phyloP scores from a whole-genome alignment of 2,113 vertebrate species.

The Sterna hirundo region DNA sequence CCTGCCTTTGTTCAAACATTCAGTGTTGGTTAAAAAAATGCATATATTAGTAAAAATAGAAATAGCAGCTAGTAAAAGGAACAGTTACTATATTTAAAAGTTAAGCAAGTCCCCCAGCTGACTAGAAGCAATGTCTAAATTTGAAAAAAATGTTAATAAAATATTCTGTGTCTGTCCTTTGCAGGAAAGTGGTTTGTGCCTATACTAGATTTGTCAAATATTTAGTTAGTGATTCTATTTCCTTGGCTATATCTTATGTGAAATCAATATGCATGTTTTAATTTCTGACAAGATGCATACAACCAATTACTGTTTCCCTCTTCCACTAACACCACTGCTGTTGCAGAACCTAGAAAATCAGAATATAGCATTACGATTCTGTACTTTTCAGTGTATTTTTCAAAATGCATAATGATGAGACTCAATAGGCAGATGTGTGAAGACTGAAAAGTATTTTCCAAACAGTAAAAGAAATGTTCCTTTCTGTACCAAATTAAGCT shows the following conservation, averaged over 20 bases:
- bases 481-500: neutral
- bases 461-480: neutral
- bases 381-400: neutral
- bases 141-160: neutral
- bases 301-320: neutral
- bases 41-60: neutral
- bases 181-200: neutral
- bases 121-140: neutral
- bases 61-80: neutral
- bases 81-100: neutral
- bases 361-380: neutral
- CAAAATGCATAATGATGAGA: neutral
- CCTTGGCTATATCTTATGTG: neutral
- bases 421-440: neutral
- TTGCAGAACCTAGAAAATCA: neutral
- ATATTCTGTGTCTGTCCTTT: neutral
- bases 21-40: neutral
- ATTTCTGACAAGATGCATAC: neutral
- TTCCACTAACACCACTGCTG: neutral
- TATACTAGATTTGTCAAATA: neutral
- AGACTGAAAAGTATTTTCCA: neutral
- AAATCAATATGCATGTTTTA: neutral
- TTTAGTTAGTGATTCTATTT: neutral
- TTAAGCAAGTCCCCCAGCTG: neutral
- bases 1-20: neutral